phyloP scores from a whole-genome alignment of 2,113 vertebrate genomes.

The Campylomormyrus numenius region DNA sequence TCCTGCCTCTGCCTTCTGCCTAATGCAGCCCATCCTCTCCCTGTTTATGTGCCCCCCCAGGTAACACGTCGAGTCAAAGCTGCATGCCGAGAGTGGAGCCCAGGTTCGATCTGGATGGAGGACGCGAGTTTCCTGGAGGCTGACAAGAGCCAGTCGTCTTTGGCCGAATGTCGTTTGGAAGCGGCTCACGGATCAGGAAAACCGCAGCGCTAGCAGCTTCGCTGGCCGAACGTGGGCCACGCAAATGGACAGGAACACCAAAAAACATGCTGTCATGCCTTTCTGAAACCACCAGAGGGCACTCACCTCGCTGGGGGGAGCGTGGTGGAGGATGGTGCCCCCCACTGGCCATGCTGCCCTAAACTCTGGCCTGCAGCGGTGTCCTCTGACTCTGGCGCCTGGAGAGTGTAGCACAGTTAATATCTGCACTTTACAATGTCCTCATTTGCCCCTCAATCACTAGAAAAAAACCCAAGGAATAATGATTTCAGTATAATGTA shows the following conservation, averaged over 20 bases:
- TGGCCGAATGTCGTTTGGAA: not conserved
- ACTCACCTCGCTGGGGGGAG: slow-evolving; percentile 40
- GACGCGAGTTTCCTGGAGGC: not conserved
- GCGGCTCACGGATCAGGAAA: not conserved
- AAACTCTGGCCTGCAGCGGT: slow-evolving; percentile 20
- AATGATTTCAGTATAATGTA: not conserved
- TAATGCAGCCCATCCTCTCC: not conserved
- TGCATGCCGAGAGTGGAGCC: not conserved
- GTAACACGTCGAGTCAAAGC: not conserved
- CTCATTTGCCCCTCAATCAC: not conserved
- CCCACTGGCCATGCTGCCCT: slow-evolving; percentile 8
- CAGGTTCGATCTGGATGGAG: not conserved
- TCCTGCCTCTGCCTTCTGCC: not conserved
- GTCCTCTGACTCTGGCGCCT: slow-evolving; percentile 34
- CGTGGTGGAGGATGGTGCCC: slow-evolving; percentile 25
- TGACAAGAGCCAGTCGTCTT: not conserved
- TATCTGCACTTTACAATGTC: not conserved
- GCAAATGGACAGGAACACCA: not conserved
- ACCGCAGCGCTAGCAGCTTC: not conserved
- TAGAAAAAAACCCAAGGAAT: not conserved
- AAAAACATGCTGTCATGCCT: not conserved
- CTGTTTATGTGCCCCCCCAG: not conserved
- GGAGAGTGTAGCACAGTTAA: not conserved
- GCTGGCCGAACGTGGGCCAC: not conserved
- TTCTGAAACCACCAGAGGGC: not conserved